phyloP scores from a whole-genome alignment of 2,797 vertebrate genomes.

The Meriones psammophilus region DNA sequence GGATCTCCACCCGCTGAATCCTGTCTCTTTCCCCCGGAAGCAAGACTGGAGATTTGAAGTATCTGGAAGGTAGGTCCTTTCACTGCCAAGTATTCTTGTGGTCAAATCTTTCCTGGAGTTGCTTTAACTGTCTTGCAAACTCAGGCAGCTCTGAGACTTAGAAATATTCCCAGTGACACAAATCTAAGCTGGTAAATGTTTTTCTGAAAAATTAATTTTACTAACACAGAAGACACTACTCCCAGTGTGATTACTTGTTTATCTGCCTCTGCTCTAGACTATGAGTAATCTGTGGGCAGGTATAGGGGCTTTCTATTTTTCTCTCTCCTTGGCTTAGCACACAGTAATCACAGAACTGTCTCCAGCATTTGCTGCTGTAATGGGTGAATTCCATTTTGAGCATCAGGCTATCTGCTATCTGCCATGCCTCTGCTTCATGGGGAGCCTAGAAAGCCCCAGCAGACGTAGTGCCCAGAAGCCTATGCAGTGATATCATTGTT shows the following conservation, averaged over 20 bases:
- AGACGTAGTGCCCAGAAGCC: neutral
- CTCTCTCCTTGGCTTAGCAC: neutral
- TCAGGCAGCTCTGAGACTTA: neutral
- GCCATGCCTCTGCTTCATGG: neutral
- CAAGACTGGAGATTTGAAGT: neutral
- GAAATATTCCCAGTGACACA: neutral
- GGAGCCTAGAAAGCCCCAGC: neutral
- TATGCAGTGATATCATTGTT: neutral
- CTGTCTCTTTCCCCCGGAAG: neutral
- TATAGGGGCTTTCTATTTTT: neutral
- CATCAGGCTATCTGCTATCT: neutral
- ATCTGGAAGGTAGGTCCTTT: neutral
- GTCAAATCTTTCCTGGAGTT: neutral
- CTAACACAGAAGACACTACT: neutral
- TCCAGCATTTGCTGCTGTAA: neutral
- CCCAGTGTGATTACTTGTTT: neutral
- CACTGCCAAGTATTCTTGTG: neutral
- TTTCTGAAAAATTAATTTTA: slow-evolving; percentile 15
- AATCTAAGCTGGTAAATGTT: neutral
- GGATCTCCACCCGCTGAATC: neutral
- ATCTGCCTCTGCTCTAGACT: neutral
- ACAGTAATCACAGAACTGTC: neutral
- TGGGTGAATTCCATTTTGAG: neutral
- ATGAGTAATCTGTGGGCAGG: neutral
- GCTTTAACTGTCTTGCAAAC: neutral